Evolutionary conservation across 2,888 invertebrate species (phyloP), one percentile per base, ranked within the genome.

Genomic region (Microctonus aethiopoides): DNA sequence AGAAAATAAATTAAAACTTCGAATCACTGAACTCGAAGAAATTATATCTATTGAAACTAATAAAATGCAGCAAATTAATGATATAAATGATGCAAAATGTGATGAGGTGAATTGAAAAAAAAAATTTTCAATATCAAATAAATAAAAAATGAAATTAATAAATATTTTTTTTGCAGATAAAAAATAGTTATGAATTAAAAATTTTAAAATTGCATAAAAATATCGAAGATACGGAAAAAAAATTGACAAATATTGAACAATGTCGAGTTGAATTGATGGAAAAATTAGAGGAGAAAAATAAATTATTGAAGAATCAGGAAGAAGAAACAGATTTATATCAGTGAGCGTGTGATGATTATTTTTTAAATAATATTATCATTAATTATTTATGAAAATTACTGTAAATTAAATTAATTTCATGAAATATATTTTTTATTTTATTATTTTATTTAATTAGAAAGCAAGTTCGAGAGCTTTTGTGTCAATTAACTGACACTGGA

Each of bases 241-340:
- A 61, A 36, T 29, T 74, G 11, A 41, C 66, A 10, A 54, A 36
- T 20, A 11, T 71, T 6, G 13, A 26, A 4, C 16, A 71, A 51
- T 67, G 71, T 36, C 74, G 67, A 39, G 71, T 68, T 13, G 68
- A 68, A 46, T 56, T 71, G 11, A 20, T 59, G 6, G 29, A 57
- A 1, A 32, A 10, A 54, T 46, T 73, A 1, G 59, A 71, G 16
- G 56, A 56, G 7, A 72, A 62, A 20, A 71, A 65, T 6, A 67
- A 61, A 13, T 10, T 52, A 9, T 24, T 52, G 13, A 34, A 66
- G 9, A 64, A 62, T 52, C 51, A 65, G 10, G 56, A 74, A 39
- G 71, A 66, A 13, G 70, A 71, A 62, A 68, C 67, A 13, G 51
- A 26, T 20, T n/a, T 66, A 62, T 70, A 74, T 54, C 63, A 68